Base-by-base conservation (phyloP, 2,113 vertebrate genomes). In the Carettochelys insculpta region DNA sequence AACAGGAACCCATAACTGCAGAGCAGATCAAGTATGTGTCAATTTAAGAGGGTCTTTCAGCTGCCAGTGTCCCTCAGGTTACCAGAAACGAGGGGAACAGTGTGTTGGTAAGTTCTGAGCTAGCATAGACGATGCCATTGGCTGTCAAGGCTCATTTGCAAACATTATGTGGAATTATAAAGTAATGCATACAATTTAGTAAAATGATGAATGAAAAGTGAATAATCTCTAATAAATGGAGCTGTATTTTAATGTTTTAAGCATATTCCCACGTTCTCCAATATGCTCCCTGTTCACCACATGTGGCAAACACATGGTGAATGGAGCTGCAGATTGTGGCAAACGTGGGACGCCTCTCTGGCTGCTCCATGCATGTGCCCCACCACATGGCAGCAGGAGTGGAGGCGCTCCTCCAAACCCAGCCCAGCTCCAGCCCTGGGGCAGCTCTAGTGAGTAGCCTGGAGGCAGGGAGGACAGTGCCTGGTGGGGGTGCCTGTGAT, bases 1-100 rank as follows among this genome's bases (percentile, higher is more conserved):
- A 27, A 98, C 98, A 27, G 98, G 98, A 77, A 95, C 96, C 19
- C 98, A 99, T 97, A 98, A 95, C 31, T 99, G 99, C 83, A 98
- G 98, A 78, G 34, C 97, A 8, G 99, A 99, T 80, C 99, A 99
- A 97, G 97, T 98, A 2, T 99, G 99, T 95, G 96, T 98, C 94
- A 99, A 99, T 96, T 98, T 99, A 68, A 98, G 98, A 95, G 99
- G 99, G 56, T 99, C 99, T 83, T 99, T 98, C 93, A 96, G 90
- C 79, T 99, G 99, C 92, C 98, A 99, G 80, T 99, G 99, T 96
- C 98, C 93, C 83, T 92, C 96, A 0, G 99, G 99, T 48, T 99
- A 98, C 94, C 98, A 99, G 96, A 99, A 98, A 95, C 98, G 97
- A 45, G 99, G 98, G 79, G 98, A 99, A 9, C 98, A 98, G 53